Base-by-base conservation (phyloP, 30 jellyfish, hydroid and myxozoan genomes). In the Sanderia malayensis region DNA sequence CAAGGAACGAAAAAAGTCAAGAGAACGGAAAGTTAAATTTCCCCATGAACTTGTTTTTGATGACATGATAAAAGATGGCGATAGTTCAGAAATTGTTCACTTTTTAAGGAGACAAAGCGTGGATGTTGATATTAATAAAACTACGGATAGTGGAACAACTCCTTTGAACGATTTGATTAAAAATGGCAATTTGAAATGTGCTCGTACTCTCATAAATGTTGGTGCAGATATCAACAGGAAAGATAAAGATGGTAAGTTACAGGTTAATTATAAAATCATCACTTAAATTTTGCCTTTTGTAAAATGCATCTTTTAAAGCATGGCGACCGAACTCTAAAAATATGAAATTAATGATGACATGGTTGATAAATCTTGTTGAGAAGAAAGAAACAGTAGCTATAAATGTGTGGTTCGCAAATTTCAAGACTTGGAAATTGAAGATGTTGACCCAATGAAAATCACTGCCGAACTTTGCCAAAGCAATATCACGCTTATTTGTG, bases 21-120 rank as follows among this genome's bases (percentile, higher is more conserved):
- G 61, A 29, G 47, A 74, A 74, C 67, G 31, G 62, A 66, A 66
- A 24, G 92, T 80, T 0, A 67, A 80, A 24, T 80, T 80, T 66
- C 92, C 92, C 0, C 83, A 80, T 18, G 92, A 80, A 44, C 31
- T 80, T 0, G 92, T 80, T 20, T 80, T 80, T 80, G 84, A 80
- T 21, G 92, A 80, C 27, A 60, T 80, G 63, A 73, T 80, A 13
- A 80, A 80, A 41, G 92, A 80, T 23, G 92, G 92, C 21, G 92
- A 80, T 58, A 80, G 92, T 31, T 58, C 83, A 1, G 92, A 80
- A 32, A 80, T 80, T 0, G 76, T 80, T 44, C 62, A 30, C 31
- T 80, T 80, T 34, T 27, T 80, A 32, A 26, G 92, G 26, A 31
- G 92, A 24, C 73, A 34, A 68, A 80, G 92, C 61, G 92, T 80